Conservation (phyloP, 2,888 invertebrate genomes). For the Fabriciana adippe region DNA sequence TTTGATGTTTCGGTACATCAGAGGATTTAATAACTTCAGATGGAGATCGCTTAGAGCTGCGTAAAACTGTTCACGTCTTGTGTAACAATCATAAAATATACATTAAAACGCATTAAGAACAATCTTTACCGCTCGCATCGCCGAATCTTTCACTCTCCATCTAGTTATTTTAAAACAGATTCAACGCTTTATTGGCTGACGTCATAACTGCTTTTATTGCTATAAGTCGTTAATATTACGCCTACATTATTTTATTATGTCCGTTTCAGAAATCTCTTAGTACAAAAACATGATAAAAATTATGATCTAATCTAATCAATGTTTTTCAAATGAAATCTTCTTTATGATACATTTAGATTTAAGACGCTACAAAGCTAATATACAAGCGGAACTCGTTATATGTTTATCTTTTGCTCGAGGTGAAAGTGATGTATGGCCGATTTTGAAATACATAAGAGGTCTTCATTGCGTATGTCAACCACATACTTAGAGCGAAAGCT, state of each 20-base stretch:
- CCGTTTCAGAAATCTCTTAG: constrained; percentile 58
- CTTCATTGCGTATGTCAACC: constrained; percentile 57
- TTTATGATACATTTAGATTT: constrained; percentile 40
- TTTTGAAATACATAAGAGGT: constrained; percentile 44
- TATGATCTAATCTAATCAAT: constrained; percentile 55
- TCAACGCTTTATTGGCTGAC: constrained; percentile 73
- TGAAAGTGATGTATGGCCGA: constrained; percentile 60
- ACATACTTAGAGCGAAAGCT: constrained; percentile 53
- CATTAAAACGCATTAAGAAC: constrained; percentile 80
- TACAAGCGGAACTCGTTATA: constrained; percentile 12
- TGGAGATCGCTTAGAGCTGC: constrained; percentile 76
- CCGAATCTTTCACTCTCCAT: constrained; percentile 74
- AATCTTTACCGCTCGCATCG: constrained; percentile 58
- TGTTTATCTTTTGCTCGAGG: constrained; percentile 48
- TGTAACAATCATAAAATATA: constrained; percentile 81
- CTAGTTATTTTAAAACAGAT: constrained; percentile 79
- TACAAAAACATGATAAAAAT: constrained; percentile 57
- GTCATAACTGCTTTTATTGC: constrained; percentile 77
- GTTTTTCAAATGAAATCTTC: constrained; percentile 53
- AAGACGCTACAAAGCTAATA: constrained; percentile 34
- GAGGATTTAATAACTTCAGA: constrained; percentile 78
- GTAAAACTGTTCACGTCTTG: constrained; percentile 77
- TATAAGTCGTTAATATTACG: constrained; percentile 70
- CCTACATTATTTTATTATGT: constrained; percentile 73
- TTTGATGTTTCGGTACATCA: constrained; percentile 80